Conservation (phyloP, 2,113 vertebrate genomes). For the Lutjanus erythropterus region DNA sequence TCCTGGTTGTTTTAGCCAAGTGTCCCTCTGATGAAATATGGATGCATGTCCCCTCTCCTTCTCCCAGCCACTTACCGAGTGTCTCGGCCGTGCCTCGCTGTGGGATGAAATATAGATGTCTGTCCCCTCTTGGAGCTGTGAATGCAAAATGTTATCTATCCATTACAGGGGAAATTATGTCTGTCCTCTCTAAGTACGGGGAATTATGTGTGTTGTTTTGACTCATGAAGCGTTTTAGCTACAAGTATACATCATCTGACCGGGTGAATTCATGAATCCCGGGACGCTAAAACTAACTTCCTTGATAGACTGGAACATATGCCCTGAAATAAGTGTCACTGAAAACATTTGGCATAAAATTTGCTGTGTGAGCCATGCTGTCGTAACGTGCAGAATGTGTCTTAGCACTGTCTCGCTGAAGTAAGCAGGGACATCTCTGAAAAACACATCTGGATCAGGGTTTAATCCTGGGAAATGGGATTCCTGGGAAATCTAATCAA, state of each 20-base stretch:
- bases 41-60: constrained; percentile 56
- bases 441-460: too few relatives aligned
- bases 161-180: constrained; percentile 42
- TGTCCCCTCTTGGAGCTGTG: constrained; percentile 36
- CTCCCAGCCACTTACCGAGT: constrained; percentile 31
- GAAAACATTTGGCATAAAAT: neutral
- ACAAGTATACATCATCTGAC: constrained; percentile 31
- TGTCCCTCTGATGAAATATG: constrained; percentile 75
- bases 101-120: constrained; percentile 59
- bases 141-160: constrained; percentile 47
- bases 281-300: neutral
- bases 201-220: constrained; percentile 21
- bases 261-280: neutral
- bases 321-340: neutral
- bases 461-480: too few relatives aligned
- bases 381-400: too few relatives aligned
- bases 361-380: too few relatives aligned
- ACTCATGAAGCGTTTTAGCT: constrained; percentile 11
- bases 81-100: constrained; percentile 21
- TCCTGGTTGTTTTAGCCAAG: constrained; percentile 58
- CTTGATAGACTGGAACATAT: neutral
- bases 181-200: neutral
- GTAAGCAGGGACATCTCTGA: too few relatives aligned
- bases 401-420: too few relatives aligned
- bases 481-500: too few relatives aligned